phyloP scores from a whole-genome alignment of 2,888 invertebrate species.

The Phaonia tiefii region DNA sequence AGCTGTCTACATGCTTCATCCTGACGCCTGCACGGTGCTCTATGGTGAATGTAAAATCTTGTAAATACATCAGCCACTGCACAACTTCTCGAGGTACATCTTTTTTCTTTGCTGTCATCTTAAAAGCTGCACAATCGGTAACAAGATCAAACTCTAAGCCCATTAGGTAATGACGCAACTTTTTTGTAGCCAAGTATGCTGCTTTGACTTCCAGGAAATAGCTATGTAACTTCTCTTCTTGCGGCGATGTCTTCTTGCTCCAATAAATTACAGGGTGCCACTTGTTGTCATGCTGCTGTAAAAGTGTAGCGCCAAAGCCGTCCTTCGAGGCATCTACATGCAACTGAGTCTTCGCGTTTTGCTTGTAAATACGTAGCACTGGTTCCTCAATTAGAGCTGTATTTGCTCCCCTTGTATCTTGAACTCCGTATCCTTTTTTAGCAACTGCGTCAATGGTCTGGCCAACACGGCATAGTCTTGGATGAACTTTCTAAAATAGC shows the following conservation, averaged over 20 bases:
- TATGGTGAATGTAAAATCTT: conserved; percentile 66
- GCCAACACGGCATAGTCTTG: no score
- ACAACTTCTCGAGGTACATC: conserved; percentile 67
- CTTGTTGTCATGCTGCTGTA: no score
- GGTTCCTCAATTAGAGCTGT: conserved; percentile 74
- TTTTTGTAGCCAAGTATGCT: conserved; percentile 60
- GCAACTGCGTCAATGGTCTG: no score
- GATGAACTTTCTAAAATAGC: no score
- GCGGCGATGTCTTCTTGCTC: conserved; percentile 39
- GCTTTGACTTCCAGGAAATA: background rate
- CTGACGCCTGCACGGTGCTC: conserved; percentile 41
- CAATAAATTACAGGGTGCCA: conserved; percentile 75
- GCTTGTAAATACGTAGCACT: no score
- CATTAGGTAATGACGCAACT: conserved; percentile 70
- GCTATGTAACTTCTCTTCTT: conserved; percentile 42
- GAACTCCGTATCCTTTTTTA: conserved; percentile 44
- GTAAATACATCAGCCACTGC: conserved; percentile 67
- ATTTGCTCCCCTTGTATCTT: conserved; percentile 30
- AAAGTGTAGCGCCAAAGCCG: no score
- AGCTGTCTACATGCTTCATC: conserved; percentile 57
- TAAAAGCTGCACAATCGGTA: conserved; percentile 65
- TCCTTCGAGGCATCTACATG: no score
- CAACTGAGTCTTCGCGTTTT: no score
- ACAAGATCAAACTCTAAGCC: conserved; percentile 60
- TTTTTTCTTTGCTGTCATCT: conserved; percentile 53